These are phyloP conservation scores for Coregonus clupeaformis DNA, from an alignment of 2,113 vertebrate species.

Conservation along the genomic window DNA sequence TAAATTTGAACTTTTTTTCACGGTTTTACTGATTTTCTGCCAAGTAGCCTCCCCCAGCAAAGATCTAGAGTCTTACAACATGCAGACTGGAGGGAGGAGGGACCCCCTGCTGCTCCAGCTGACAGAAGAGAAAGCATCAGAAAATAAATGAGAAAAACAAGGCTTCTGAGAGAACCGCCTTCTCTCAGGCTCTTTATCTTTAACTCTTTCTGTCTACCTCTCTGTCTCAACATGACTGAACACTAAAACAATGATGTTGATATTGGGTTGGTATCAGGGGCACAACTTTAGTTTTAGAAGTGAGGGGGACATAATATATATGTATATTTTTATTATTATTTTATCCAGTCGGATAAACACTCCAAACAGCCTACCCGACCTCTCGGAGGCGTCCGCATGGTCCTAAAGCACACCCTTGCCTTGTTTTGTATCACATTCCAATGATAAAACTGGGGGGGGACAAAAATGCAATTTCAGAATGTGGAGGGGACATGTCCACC, in stretches of 20 bases:
- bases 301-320: too few species aligned
- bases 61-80: conserved; percentile 30
- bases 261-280: too few species aligned
- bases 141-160: conserved; percentile 41
- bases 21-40: not conserved
- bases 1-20: not conserved
- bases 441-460: too few species aligned
- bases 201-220: conserved; percentile 14
- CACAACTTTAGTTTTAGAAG: too few species aligned
- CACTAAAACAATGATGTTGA: not conserved
- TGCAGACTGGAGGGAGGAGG: not conserved
- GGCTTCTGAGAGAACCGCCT: conserved; percentile 59
- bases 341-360: too few species aligned
- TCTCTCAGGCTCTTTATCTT: not conserved
- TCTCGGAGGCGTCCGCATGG: too few species aligned
- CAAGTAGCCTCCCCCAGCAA: conserved; percentile 10
- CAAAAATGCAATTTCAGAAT: too few species aligned
- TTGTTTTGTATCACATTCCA: too few species aligned
- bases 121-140: conserved; percentile 35
- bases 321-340: rapidly evolving
- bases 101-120: conserved; percentile 51
- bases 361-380: too few species aligned
- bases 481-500: conserved; percentile 37
- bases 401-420: too few species aligned
- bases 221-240: not conserved